Base-by-base conservation (phyloP, 92 coral and sea anemone genomes). In the Paramuricea clavata region DNA sequence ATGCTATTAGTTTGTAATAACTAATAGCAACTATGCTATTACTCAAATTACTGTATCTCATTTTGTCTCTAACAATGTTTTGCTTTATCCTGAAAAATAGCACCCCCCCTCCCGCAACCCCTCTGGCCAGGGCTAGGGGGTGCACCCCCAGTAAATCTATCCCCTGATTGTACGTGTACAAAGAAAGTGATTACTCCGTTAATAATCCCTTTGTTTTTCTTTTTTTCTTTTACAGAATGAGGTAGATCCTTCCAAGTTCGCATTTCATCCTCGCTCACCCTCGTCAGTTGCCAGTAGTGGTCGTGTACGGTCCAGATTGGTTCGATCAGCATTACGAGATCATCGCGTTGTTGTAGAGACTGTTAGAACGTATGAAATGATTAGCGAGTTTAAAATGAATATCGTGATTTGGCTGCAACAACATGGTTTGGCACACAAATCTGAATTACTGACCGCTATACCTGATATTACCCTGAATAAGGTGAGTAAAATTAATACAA, bases 261-360 rank as follows among this genome's bases (percentile, higher is more conserved):
- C 25, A 5, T 54, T 54, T 8, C 62, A 54, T 23, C 50, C 52
- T 72, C 57, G 78, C 6, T 72, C 50, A 41, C 50, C 52, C 41
- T 35, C 74, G 21, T 39, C 57, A 12, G 78, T 72, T 22, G 52
- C 39, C 36, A 65, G 72, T 92, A 97, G 99, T 86, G 98, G 95
- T 22, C 91, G 94, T 12, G 98, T 98, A 67, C 94, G 97, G 22
- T 92, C 92, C 44, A 94, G 99, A 61, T 91, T 97, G 52, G 87
- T 97, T 28, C 93, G 92, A 76, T 87, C 98, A 26, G 99, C 98
- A 68, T 92, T 97, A 30, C 65, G 87, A 30, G 99, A 93, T 10
- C 91, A 97, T 69, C 95, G 95, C 6, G 95, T 97, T 36, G 94
- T 93, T 9, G 79, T 74, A 76, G 99, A 97, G 81, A 97, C 95